Evolutionary conservation across 2,113 vertebrate genomes (phyloP).

Genomic region (Hystrix cristata): DNA sequence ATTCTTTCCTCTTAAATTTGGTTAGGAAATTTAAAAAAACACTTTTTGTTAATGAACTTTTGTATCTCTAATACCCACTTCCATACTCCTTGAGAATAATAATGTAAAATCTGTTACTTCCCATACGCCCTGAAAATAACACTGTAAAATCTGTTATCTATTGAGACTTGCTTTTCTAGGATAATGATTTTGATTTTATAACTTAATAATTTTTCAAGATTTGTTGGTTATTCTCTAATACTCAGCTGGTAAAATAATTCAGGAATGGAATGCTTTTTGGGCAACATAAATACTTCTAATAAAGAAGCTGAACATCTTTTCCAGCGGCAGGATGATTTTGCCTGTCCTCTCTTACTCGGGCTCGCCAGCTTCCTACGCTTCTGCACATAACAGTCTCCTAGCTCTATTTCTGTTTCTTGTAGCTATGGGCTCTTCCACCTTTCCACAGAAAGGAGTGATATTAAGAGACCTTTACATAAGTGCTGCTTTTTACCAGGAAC

Average conservation of each 20-base stretch:
- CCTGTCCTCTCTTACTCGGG: not conserved
- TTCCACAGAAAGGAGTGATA: not conserved
- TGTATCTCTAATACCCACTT: not conserved
- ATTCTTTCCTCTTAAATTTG: slow-evolving; percentile 23
- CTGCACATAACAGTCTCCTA: not conserved
- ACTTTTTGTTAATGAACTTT: slow-evolving; percentile 57
- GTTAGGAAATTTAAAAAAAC: slow-evolving; percentile 34
- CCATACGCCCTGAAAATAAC: not conserved
- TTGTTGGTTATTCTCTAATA: slow-evolving; percentile 57
- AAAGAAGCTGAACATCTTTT: slow-evolving; percentile 60
- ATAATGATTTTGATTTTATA: slow-evolving; percentile 63
- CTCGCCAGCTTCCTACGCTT: not conserved
- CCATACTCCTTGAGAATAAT: not conserved
- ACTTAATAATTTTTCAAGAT: slow-evolving; percentile 41
- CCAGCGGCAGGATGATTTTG: not conserved
- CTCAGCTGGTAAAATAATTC: slow-evolving; percentile 17
- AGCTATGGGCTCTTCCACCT: not conserved
- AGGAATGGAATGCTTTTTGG: not conserved
- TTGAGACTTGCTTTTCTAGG: slow-evolving; percentile 51
- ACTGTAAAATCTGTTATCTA: not conserved
- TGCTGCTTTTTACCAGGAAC: not conserved
- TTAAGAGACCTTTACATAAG: not conserved
- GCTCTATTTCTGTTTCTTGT: not conserved
- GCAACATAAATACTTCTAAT: slow-evolving; percentile 70
- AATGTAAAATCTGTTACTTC: not conserved